A percentile compares a stretch with the other conserved stretches of the same genome.
Evolutionary conservation across 2,888 invertebrate genomes (phyloP).

Genomic region (Sericinus montela): DNA sequence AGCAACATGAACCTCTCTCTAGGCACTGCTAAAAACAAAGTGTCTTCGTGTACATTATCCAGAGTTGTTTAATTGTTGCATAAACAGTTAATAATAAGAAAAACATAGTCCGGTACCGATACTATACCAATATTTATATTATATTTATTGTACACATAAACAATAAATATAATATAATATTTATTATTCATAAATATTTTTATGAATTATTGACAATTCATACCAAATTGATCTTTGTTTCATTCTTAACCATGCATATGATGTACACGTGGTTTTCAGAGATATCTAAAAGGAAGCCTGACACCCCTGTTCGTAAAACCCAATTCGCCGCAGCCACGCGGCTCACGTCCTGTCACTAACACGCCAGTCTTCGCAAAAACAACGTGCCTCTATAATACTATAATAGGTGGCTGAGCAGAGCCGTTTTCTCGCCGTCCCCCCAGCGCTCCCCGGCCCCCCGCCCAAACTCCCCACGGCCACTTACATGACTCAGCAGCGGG

Average conservation of each 20-base stretch:
- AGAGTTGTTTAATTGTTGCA: no score
- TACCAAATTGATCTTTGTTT: no score
- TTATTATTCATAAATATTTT: no score
- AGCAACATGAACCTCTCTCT: constrained; percentile 40
- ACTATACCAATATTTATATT: no score
- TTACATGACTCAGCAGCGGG: constrained; percentile 66
- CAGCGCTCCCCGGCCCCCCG: constrained; percentile 25
- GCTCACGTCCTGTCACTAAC: constrained; percentile 57
- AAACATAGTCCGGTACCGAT: no score
- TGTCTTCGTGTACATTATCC: constrained; percentile 11
- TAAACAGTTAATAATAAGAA: no score
- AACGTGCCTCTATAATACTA: constrained; percentile 68
- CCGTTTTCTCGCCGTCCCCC: constrained; percentile 40
- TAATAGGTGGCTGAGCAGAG: constrained; percentile 68
- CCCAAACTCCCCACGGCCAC: constrained; percentile 35
- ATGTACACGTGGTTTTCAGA: neutral
- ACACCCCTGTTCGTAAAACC: constrained; percentile 33
- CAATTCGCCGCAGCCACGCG: constrained; percentile 40
- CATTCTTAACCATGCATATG: no score
- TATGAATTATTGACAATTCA: no score
- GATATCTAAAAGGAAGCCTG: neutral
- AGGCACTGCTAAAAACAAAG: constrained; percentile 35
- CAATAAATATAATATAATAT: no score
- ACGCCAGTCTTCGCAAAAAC: constrained; percentile 64
- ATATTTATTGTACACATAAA: no score